These are phyloP conservation scores for Sebastolobus alascanus DNA, from an alignment of 2,797 vertebrate species.

Conservation along the genomic window DNA sequence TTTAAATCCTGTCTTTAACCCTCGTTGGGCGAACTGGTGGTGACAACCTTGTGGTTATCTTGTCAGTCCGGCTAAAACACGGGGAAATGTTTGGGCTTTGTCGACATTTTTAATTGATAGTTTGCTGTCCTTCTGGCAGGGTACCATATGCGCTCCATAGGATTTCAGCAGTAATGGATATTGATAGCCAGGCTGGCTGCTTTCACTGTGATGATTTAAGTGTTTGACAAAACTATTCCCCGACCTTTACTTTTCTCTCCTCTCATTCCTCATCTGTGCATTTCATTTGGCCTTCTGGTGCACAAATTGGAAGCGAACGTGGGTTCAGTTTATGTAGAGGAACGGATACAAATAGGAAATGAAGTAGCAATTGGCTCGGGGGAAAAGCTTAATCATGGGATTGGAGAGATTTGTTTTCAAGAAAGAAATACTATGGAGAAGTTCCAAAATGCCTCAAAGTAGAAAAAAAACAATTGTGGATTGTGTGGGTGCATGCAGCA, in stretches of 20 bases:
- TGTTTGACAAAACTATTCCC: conserved; percentile 22
- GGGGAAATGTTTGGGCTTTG: conserved; percentile 53
- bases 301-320: conserved; percentile 5
- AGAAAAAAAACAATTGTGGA: background rate
- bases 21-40: conserved; percentile 27
- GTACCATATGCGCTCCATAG: conserved; percentile 12
- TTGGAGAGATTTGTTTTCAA: background rate
- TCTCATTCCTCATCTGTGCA: conserved; percentile 12
- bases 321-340: background rate
- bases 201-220: conserved; percentile 30
- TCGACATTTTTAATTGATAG: conserved; percentile 56
- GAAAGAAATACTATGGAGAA: background rate
- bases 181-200: conserved; percentile 19
- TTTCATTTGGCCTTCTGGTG: background rate
- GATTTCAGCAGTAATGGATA: conserved; percentile 39
- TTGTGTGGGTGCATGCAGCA: background rate
- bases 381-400: background rate
- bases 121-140: conserved; percentile 25
- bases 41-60: conserved; percentile 64
- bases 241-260: background rate
- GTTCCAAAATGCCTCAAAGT: background rate
- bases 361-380: background rate
- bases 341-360: background rate
- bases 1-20: background rate
- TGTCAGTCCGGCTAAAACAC: conserved; percentile 50